Percentiles rank a stretch among this genome's conserved stretches.
Evolutionary conservation across 1,140 invertebrate species (phyloP).

Genomic region (Diorhabda carinulata): DNA sequence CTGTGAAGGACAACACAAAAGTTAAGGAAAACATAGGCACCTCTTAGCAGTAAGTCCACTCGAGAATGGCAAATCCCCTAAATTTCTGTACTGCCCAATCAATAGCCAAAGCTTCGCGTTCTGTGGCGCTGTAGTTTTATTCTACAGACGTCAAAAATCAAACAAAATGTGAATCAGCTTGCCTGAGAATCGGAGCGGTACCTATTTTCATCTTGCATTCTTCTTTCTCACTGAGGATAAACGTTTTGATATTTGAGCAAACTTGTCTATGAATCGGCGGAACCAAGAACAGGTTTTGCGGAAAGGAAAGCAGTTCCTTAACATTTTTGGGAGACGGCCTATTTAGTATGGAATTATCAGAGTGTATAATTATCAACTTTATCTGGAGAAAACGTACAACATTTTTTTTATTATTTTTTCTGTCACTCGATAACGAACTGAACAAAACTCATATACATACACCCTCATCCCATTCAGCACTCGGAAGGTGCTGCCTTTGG

Average conservation of each 20-base stretch:
- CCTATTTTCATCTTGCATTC: conserved; percentile 29
- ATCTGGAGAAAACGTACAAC: no score
- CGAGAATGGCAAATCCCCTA: conserved; percentile 29
- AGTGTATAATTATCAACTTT: no score
- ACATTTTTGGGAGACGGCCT: neutral
- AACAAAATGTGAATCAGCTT: neutral
- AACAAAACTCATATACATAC: no score
- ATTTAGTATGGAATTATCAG: no score
- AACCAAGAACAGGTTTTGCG: conserved; percentile 17
- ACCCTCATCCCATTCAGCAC: no score
- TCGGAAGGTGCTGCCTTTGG: no score
- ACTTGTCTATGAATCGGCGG: conserved; percentile 7
- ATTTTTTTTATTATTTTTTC: no score
- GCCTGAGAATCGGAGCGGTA: conserved; percentile 10
- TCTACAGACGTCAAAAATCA: conserved; percentile 39
- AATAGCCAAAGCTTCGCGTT: conserved; percentile 48
- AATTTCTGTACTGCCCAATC: conserved; percentile 41
- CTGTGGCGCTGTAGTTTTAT: conserved; percentile 43
- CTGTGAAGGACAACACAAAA: no score
- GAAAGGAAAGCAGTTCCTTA: conserved; percentile 7
- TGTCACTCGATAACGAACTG: no score
- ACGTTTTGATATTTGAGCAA: conserved; percentile 1
- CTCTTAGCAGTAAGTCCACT: no score
- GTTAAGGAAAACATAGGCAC: no score
- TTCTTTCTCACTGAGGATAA: neutral